Percentiles rank a stretch among this genome's conserved stretches.
These are phyloP conservation scores for Phocoena sinus DNA, from an alignment of 2,113 vertebrate species.

Conservation along the genomic window DNA sequence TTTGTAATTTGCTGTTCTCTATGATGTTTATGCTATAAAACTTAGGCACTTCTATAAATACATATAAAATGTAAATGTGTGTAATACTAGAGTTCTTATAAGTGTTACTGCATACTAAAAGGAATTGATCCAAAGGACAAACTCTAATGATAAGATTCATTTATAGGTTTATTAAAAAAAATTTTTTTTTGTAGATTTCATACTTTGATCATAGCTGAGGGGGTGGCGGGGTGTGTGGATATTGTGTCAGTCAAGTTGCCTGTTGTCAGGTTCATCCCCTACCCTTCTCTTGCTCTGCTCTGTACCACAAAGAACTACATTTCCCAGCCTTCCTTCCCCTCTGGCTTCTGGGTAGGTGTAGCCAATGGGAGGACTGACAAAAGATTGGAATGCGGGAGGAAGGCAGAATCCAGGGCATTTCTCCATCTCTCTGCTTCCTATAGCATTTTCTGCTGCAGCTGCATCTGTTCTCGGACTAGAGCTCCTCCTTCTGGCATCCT, in stretches of 20 bases:
- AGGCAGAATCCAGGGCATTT: not conserved
- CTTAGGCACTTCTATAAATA: too few species aligned
- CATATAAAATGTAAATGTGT: too few species aligned
- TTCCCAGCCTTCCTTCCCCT: not conserved
- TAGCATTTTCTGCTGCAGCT: not conserved
- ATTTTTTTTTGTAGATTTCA: not conserved
- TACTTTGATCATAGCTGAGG: not conserved
- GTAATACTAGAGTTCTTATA: too few species aligned
- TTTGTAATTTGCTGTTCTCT: too few species aligned
- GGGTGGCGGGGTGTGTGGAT: too few species aligned
- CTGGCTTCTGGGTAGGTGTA: not conserved
- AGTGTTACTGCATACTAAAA: not conserved
- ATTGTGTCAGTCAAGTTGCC: not conserved
- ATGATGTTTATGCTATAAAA: too few species aligned
- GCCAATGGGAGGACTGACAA: not conserved
- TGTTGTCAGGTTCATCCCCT: not conserved
- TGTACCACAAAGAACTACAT: not conserved
- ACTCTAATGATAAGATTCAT: not conserved
- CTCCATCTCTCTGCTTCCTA: not conserved
- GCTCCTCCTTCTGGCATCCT: not conserved
- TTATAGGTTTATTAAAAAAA: not conserved
- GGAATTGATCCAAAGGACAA: not conserved
- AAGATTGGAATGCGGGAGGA: not conserved
- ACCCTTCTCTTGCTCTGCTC: not conserved
- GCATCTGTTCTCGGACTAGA: not conserved